Base-by-base conservation (phyloP, 2,888 invertebrate genomes). In the Melikaiella ostensackeni region DNA sequence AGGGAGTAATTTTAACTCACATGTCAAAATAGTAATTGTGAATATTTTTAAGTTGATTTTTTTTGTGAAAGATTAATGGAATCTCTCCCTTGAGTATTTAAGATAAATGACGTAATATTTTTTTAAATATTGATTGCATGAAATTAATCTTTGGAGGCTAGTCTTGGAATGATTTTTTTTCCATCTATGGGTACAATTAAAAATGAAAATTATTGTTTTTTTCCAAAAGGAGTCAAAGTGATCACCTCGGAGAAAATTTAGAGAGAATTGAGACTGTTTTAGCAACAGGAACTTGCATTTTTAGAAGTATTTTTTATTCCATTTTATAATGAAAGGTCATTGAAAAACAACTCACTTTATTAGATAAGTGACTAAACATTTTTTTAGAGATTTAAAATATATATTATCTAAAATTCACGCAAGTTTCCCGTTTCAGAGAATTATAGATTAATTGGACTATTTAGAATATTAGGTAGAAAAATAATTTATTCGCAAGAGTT, bases 251-350 rank as follows among this genome's bases (percentile, higher is more conserved):
- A 21, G 55, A 55, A 11, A 9, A 6, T 9, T 21, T 9, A 55
- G 21, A 55, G 21, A 55, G 55, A 55, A 55, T 9, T 55, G 9
- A 55, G 55, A 55, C 8, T 55, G 55, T 55, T 55, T 55, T 21
- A 55, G 55, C 9, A 55, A 55, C 11, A 21, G 55, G 21, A 55
- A 55, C n/a, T 55, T 55, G 55, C 9, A 50, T 50, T 50, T 50
- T 50, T 50, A 50, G n/a, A 9, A 50, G n/a, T 50, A 50, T 50
- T 50, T 50, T n/a, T 50, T 50, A 50, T 50, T 50, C 50, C 50
- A 2, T 50, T 50, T n/a, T 16, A 50, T n/a, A 9, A 50, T 50
- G n/a, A 50, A n/a, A n/a, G n/a, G 19, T 50, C 2, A 50, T n/a
- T 50, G 50, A n/a, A 19, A n/a, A 9, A n/a, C n/a, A n/a, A 42